Evolutionary conservation across 1,140 invertebrate species (phyloP), one percentile per base, ranked within the genome.

Genomic region (Caenorhabditis briggsae): DNA sequence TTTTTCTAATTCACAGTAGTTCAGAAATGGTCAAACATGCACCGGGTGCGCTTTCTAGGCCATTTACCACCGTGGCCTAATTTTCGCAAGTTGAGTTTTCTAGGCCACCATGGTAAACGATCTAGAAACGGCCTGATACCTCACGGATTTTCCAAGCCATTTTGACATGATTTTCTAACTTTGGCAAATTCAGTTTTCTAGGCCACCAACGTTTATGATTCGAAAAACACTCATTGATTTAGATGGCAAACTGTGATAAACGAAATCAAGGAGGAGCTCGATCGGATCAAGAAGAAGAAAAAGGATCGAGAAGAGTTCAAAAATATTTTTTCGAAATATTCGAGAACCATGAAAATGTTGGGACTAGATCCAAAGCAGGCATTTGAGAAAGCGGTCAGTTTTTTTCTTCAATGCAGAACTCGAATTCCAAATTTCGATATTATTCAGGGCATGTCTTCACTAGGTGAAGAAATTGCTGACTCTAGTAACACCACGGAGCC

Each of bases 181-280:
- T 33, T 33, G 1, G 12, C 12, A 7, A n/a, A 5, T 18, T 58
- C 5, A 33, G 3, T 33, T 33, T 33, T 33, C 33, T 33, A 33
- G 33, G 33, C 33, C 3, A 33, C 3, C 33, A 2, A 7, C 18
- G 0, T n/a, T 18, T n/a, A 58, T 33, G 20, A 11, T n/a, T n/a
- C n/a, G n/a, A n/a, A n/a, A n/a, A n/a, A n/a, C n/a, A n/a, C n/a
- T n/a, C n/a, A n/a, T 33, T n/a, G 9, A 12, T 64, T 64, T 1
- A 64, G 61, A 33, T 70, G 70, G 70, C 70, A 78, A 23, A 50
- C 43, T 9, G 70, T 78, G 18, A 53, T 78, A n/a, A 50, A 78
- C 7, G 70, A 78, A 11, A 78, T 78, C 46, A 78, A 78, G 14
- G 70, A 78, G 6, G 70, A 78, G 20, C 9, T 50, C 1, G n/a